Conservation (phyloP, 2,797 vertebrate genomes). For the Kryptolebias ocellatus region DNA sequence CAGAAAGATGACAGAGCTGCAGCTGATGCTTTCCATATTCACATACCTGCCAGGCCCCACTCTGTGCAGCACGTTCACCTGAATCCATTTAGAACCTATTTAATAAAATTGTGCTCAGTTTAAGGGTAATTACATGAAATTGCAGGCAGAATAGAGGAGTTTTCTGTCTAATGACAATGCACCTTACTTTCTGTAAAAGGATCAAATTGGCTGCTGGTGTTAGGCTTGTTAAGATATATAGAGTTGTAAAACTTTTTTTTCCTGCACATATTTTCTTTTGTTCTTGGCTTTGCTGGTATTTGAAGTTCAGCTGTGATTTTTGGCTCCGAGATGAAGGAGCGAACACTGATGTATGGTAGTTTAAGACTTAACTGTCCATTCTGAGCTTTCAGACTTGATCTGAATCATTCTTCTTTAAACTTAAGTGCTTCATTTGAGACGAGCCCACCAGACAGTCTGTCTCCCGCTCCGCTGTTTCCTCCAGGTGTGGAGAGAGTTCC, state of each 20-base stretch:
- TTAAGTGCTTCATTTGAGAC: slow-evolving; percentile 5
- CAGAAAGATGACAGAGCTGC: slow-evolving; percentile 68
- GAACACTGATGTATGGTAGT: slow-evolving; percentile 16
- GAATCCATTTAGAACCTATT: slow-evolving; percentile 81
- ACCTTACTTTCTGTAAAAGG: slow-evolving; percentile 10
- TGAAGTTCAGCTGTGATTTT: slow-evolving; percentile 11
- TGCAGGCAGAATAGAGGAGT: slow-evolving; percentile 61
- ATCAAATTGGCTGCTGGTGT: slow-evolving; percentile 31
- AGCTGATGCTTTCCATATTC: slow-evolving; percentile 74
- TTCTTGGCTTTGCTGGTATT: not conserved
- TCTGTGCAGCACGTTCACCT: slow-evolving; percentile 70
- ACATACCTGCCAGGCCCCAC: slow-evolving; percentile 50
- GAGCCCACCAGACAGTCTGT: slow-evolving; percentile 38
- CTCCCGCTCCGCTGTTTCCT: slow-evolving; percentile 30
- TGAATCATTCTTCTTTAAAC: slow-evolving; percentile 10
- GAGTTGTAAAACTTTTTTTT: slow-evolving; percentile 5
- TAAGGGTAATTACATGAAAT: slow-evolving; percentile 80
- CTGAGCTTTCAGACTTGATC: slow-evolving; percentile 9
- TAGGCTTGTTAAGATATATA: slow-evolving; percentile 9
- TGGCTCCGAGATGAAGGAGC: slow-evolving; percentile 6
- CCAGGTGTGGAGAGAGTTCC: slow-evolving; percentile 98
- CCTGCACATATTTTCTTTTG: not conserved
- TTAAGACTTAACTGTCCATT: slow-evolving; percentile 6
- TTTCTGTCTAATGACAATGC: slow-evolving; percentile 43
- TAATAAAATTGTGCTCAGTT: slow-evolving; percentile 81